Conservation (phyloP, 2,888 invertebrate species). For the Hypomecis punctinalis region DNA sequence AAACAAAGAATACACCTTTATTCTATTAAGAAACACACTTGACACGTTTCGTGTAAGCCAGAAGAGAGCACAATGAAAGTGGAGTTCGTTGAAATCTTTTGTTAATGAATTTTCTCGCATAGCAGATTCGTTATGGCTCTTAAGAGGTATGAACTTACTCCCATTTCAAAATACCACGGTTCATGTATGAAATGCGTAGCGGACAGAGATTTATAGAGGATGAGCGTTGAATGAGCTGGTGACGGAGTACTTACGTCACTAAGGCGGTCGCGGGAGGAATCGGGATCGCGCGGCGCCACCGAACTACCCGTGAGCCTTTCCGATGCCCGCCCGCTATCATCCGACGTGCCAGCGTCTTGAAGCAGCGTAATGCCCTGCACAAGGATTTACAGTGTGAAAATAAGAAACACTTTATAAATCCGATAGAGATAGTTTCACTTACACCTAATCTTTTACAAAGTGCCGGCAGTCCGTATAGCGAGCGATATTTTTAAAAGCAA, state of each 20-base stretch:
- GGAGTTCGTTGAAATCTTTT: constrained; percentile 35
- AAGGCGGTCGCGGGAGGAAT: constrained; percentile 93
- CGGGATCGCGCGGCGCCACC: constrained; percentile 90
- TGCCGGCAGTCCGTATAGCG: constrained; percentile 58
- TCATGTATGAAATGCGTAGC: constrained; percentile 36
- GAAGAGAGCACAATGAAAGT: constrained; percentile 29
- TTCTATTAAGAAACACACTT: constrained; percentile 7
- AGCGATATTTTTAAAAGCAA: constrained; percentile 67
- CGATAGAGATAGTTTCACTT: constrained; percentile 45
- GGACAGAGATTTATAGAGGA: constrained; percentile 39
- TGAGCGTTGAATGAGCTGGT: constrained; percentile 34
- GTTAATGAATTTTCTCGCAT: constrained; percentile 21
- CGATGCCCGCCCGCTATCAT: constrained; percentile 93
- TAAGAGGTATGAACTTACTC: constrained; percentile 17
- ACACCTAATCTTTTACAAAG: constrained; percentile 54
- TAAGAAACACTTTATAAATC: constrained; percentile 52
- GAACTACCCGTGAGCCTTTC: constrained; percentile 92
- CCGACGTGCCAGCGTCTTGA: constrained; percentile 93
- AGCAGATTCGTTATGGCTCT: constrained; percentile 10
- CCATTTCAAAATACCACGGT: constrained; percentile 28
- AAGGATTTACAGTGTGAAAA: constrained; percentile 56
- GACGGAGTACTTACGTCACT: constrained; percentile 90
- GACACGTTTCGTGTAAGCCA: constrained; percentile 12
- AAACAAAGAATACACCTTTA: neutral
- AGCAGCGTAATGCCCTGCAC: constrained; percentile 89